Conservation (phyloP, 2,888 invertebrate species). For the Andrena flavipes region DNA sequence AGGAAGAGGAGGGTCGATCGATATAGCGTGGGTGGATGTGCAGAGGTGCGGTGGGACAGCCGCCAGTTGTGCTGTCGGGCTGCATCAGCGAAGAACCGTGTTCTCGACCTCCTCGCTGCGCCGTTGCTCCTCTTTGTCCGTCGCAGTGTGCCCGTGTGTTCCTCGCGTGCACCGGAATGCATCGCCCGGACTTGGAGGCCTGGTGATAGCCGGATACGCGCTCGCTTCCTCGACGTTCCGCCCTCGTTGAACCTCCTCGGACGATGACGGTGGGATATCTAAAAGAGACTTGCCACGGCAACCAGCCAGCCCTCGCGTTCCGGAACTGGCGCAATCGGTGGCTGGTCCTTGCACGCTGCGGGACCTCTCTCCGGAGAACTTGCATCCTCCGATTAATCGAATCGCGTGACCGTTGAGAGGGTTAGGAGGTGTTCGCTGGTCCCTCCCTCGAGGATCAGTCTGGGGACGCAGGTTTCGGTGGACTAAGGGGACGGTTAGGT, state of each 20-base stretch:
- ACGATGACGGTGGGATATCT: slow-evolving; percentile 14
- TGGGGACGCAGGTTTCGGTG: too few relatives aligned
- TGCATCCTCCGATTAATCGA: background rate
- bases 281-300: background rate
- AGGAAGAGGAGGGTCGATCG: slow-evolving; percentile 79
- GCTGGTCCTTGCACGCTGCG: slow-evolving; percentile 14
- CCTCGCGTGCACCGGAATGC: slow-evolving; percentile 2
- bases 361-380: background rate
- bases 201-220: slow-evolving; percentile 7
- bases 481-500: too few relatives aligned
- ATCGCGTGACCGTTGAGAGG: background rate
- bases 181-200: background rate
- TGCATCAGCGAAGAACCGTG: slow-evolving; percentile 69
- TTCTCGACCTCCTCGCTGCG: slow-evolving; percentile 14
- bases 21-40: slow-evolving; percentile 84
- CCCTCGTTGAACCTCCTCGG: slow-evolving; percentile 9
- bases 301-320: background rate
- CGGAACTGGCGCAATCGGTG: slow-evolving; percentile 21
- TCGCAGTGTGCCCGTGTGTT: slow-evolving; percentile 21
- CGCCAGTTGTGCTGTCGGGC: slow-evolving; percentile 76
- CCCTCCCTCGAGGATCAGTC: too few relatives aligned
- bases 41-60: slow-evolving; percentile 79
- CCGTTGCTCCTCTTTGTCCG: slow-evolving; percentile 10
- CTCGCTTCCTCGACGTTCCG: slow-evolving; percentile 4
- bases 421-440: background rate